phyloP scores from a whole-genome alignment of 1,140 invertebrate species.

The Paracyclopina nana region DNA sequence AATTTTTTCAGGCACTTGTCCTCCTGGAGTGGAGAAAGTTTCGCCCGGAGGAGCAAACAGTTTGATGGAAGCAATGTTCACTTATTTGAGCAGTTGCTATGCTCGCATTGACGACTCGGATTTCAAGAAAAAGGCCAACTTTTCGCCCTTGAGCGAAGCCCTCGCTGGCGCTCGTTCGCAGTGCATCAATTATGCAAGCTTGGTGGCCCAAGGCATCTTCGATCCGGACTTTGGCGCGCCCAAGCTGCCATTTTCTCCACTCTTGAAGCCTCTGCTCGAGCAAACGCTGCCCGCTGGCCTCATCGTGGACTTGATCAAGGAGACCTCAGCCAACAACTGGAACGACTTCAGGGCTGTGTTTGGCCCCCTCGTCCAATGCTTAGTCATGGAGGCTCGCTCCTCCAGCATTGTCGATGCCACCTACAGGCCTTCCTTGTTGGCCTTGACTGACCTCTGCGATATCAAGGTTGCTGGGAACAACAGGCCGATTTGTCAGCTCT shows the following conservation, averaged over 20 bases:
- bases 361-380: neutral
- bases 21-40: neutral
- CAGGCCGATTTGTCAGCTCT: constrained; percentile 6
- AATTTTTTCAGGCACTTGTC: neutral
- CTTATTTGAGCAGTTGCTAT: neutral
- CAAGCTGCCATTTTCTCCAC: neutral
- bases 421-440: constrained; percentile 7
- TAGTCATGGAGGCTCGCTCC: neutral
- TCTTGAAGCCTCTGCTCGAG: neutral
- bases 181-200: neutral
- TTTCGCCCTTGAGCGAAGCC: neutral
- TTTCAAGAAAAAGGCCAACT: neutral
- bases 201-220: neutral
- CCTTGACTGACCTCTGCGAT: constrained; percentile 10
- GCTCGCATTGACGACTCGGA: neutral
- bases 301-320: neutral
- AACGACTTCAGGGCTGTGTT: neutral
- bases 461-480: neutral
- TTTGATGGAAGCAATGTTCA: neutral
- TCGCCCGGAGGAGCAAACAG: neutral
- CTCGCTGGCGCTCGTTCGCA: neutral
- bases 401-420: constrained; percentile 6
- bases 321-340: neutral
- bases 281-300: neutral
- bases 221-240: too few species aligned